These are phyloP conservation scores for Venustoraphidia nigricollis DNA, from an alignment of 2,888 invertebrate species.

Conservation along the genomic window DNA sequence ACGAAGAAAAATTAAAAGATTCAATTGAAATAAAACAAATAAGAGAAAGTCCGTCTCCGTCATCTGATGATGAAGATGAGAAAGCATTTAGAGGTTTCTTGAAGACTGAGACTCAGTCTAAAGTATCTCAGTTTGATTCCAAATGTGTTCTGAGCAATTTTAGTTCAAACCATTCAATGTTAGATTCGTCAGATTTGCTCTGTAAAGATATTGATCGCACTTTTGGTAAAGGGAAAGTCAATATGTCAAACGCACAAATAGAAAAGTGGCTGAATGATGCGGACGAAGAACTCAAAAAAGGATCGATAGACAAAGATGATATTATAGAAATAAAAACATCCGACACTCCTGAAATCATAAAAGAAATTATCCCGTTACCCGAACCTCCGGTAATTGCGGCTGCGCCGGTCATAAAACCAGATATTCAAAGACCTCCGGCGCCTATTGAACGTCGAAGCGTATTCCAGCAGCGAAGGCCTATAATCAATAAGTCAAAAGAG, in stretches of 20 bases:
- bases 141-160: constrained; percentile 30
- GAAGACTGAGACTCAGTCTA: constrained; percentile 15
- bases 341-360: constrained; percentile 17
- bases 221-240: constrained; percentile 41
- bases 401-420: too few relatives aligned
- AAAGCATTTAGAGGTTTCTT: constrained; percentile 27
- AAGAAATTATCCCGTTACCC: background rate
- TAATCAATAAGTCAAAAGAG: constrained; percentile 39
- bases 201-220: constrained; percentile 25
- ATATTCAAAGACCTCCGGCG: background rate
- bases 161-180: constrained; percentile 24
- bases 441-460: constrained; percentile 2
- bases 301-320: constrained; percentile 15
- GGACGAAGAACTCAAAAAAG: constrained; percentile 21
- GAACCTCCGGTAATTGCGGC: background rate
- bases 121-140: constrained; percentile 19
- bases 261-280: constrained; percentile 43
- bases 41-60: constrained; percentile 16
- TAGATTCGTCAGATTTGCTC: constrained; percentile 12
- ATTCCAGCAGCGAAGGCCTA: constrained; percentile 34
- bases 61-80: constrained; percentile 33
- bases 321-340: constrained; percentile 23
- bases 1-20: background rate
- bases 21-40: too few relatives aligned
- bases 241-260: constrained; percentile 53